Conservation (phyloP, 2,888 invertebrate genomes). For the Pheosia tremula region DNA sequence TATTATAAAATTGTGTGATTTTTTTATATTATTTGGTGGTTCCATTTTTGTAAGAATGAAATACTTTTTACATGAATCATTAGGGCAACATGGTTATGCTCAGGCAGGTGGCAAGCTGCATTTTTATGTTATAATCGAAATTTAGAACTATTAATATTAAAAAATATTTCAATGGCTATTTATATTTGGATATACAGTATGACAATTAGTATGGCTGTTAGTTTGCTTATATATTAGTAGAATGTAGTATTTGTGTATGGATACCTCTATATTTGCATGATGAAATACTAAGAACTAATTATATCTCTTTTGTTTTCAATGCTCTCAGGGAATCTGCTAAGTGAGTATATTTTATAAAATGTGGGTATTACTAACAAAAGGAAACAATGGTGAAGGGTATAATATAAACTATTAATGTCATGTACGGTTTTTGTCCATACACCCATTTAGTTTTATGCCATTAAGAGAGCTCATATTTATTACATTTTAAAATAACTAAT, state of each 20-base stretch:
- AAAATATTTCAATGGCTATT: no score
- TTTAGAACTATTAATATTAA: no score
- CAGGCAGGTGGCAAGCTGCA: no score
- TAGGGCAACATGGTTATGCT: no score
- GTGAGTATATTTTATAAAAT: constrained; percentile 68
- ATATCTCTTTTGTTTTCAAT: constrained; percentile 69
- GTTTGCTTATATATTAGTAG: background rate
- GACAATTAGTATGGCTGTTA: no score
- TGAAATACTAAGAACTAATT: constrained; percentile 47
- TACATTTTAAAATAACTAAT: background rate
- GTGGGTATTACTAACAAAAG: background rate
- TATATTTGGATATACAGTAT: no score
- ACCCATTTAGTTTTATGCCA: constrained; percentile 3
- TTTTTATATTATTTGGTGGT: background rate
- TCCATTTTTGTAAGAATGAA: no score
- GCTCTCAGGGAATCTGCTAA: constrained; percentile 84
- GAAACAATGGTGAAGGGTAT: constrained; percentile 7
- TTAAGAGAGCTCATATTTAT: no score
- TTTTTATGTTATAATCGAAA: no score
- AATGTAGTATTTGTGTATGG: background rate
- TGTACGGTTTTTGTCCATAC: background rate
- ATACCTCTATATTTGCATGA: constrained; percentile 2
- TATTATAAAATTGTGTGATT: background rate
- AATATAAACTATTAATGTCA: constrained; percentile 3
- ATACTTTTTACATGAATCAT: no score